Evolutionary conservation across 1,140 invertebrate genomes (phyloP).

Genomic region (Cheumatopsyche charites): DNA sequence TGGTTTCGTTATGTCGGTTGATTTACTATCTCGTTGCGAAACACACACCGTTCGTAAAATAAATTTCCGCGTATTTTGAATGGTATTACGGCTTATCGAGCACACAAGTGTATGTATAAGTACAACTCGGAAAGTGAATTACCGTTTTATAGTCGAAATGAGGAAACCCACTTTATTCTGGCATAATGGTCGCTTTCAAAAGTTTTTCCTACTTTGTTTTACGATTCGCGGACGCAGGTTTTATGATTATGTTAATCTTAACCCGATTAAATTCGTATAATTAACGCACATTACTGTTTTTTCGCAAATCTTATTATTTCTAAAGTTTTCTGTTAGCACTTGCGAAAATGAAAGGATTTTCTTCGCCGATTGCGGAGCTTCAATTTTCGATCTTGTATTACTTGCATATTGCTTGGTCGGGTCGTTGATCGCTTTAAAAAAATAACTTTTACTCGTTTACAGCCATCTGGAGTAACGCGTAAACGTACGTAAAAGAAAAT

Average conservation of each 20-base stretch:
- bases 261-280: too few relatives aligned
- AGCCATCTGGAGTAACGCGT: too few relatives aligned
- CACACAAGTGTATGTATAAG: not conserved
- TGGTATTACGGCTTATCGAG: constrained; percentile 1
- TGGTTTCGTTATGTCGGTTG: not conserved
- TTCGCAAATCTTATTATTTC: too few relatives aligned
- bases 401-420: too few relatives aligned
- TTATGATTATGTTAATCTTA: not conserved
- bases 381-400: too few relatives aligned
- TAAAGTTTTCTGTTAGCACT: too few relatives aligned
- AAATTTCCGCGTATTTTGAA: constrained; percentile 3
- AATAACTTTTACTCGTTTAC: too few relatives aligned
- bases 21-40: constrained; percentile 7
- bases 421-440: too few relatives aligned
- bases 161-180: constrained; percentile 11
- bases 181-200: constrained; percentile 21
- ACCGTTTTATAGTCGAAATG: constrained; percentile 17
- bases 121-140: constrained; percentile 10
- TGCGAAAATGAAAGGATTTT: too few relatives aligned
- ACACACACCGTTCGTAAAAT: not conserved
- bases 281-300: too few relatives aligned
- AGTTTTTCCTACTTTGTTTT: constrained; percentile 16
- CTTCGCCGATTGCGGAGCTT: too few relatives aligned
- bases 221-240: not conserved
- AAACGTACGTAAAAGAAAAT: too few relatives aligned